phyloP scores from a whole-genome alignment of 1,140 invertebrate genomes.

The Scylla paramamosain region DNA sequence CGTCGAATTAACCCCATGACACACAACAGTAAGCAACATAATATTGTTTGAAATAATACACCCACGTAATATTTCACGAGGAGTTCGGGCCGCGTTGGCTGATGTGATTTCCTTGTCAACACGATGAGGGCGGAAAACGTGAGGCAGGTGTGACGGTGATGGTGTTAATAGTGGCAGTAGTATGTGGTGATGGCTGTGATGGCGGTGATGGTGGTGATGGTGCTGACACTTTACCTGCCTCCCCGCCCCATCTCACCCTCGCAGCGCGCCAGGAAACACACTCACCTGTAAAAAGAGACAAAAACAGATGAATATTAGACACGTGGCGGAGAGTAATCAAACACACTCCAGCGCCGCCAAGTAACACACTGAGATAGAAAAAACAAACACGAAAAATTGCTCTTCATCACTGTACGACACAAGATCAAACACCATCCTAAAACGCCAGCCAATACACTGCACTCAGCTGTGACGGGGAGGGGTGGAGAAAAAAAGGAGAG shows the following conservation, averaged over 20 bases:
- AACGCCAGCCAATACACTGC: too few species aligned
- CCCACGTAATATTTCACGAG: neutral
- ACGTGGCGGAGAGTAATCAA: neutral
- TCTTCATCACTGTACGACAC: neutral
- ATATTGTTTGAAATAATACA: neutral
- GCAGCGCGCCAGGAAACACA: neutral
- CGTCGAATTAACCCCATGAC: too few species aligned
- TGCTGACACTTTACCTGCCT: neutral
- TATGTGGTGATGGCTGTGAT: too few species aligned
- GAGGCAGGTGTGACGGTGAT: neutral
- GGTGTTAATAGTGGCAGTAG: too few species aligned
- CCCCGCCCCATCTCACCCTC: neutral
- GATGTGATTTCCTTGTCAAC: conserved; percentile 13
- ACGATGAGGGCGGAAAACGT: neutral
- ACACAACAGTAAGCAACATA: too few species aligned
- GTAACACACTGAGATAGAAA: neutral
- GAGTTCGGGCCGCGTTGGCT: neutral
- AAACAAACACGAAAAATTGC: neutral
- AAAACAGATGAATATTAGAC: neutral
- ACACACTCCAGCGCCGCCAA: neutral
- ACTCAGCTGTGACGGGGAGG: neutral
- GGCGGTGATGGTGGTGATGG: too few species aligned
- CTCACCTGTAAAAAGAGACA: neutral
- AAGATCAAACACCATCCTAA: neutral
- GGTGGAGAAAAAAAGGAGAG: neutral